phyloP scores from a whole-genome alignment of 2,888 invertebrate species.

The Agrotis puta region DNA sequence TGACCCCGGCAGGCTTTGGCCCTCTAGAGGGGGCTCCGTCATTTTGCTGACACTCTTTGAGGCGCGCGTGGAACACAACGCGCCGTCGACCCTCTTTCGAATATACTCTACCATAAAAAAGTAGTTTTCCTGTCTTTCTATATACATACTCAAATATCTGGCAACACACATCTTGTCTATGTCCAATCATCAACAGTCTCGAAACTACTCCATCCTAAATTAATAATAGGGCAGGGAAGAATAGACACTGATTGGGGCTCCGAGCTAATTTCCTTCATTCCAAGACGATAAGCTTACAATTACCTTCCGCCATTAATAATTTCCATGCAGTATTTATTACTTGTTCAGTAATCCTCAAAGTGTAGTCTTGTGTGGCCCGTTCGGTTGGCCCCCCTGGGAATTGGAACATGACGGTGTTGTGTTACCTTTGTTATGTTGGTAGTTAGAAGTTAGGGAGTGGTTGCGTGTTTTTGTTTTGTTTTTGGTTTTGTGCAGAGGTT shows the following conservation, averaged over 20 bases:
- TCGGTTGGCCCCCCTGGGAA: slow-evolving; percentile 58
- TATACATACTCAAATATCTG: too few relatives aligned
- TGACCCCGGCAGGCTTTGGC: too few relatives aligned
- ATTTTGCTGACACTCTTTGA: too few relatives aligned
- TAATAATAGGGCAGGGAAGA: slow-evolving; percentile 22
- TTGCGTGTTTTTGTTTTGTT: slow-evolving; percentile 31
- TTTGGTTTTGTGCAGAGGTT: background rate
- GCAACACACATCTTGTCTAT: slow-evolving; percentile 7
- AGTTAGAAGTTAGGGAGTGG: slow-evolving; percentile 41
- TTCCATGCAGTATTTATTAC: slow-evolving; percentile 62
- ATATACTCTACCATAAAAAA: too few relatives aligned
- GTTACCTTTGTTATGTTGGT: slow-evolving; percentile 66
- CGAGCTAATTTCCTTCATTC: slow-evolving; percentile 48
- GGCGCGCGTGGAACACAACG: too few relatives aligned
- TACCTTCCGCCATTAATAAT: slow-evolving; percentile 61
- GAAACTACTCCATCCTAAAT: slow-evolving; percentile 2
- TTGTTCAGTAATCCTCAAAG: slow-evolving; percentile 60
- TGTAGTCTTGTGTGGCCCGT: slow-evolving; percentile 57
- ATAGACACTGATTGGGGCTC: slow-evolving; percentile 14
- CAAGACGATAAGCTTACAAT: slow-evolving; percentile 40
- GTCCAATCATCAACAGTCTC: background rate
- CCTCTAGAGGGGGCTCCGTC: too few relatives aligned
- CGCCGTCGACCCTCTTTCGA: too few relatives aligned
- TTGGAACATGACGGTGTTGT: slow-evolving; percentile 44
- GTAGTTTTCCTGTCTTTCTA: too few relatives aligned